phyloP scores from a whole-genome alignment of 2,113 vertebrate species.

The Buteo buteo region DNA sequence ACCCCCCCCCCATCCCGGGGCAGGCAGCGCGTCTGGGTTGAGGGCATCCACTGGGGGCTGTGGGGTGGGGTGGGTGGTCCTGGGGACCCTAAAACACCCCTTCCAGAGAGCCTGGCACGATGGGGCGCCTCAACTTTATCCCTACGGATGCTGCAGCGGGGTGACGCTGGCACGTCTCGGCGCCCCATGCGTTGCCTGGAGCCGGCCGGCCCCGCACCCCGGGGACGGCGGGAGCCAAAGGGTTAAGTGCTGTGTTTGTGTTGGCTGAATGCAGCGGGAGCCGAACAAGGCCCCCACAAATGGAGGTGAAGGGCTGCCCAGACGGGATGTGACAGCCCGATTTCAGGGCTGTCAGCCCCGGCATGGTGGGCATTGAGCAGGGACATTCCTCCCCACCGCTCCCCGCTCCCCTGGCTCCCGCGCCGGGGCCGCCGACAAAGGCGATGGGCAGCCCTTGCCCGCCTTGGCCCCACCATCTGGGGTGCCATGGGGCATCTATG shows the following conservation, averaged over 20 bases:
- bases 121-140: neutral
- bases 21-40: neutral
- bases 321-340: constrained; percentile 61
- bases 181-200: neutral
- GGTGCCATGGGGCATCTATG: neutral
- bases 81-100: neutral
- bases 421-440: neutral
- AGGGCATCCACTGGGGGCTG: rapidly evolving
- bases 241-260: constrained; percentile 67
- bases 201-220: neutral
- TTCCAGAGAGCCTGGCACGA: neutral
- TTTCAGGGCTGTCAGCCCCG: constrained; percentile 66
- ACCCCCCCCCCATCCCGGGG: neutral
- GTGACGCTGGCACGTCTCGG: rapidly evolving
- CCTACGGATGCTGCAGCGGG: neutral
- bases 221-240: neutral
- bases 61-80: neutral
- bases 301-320: constrained; percentile 55
- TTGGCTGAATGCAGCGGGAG: constrained; percentile 40
- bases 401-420: constrained; percentile 16
- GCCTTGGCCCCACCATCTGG: neutral
- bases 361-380: constrained; percentile 46
- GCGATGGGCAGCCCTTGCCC: neutral
- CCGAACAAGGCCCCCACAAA: constrained; percentile 52
- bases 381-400: constrained; percentile 32